Evolutionary conservation across 2,113 vertebrate species (phyloP).

Genomic region (Prinia subflava): DNA sequence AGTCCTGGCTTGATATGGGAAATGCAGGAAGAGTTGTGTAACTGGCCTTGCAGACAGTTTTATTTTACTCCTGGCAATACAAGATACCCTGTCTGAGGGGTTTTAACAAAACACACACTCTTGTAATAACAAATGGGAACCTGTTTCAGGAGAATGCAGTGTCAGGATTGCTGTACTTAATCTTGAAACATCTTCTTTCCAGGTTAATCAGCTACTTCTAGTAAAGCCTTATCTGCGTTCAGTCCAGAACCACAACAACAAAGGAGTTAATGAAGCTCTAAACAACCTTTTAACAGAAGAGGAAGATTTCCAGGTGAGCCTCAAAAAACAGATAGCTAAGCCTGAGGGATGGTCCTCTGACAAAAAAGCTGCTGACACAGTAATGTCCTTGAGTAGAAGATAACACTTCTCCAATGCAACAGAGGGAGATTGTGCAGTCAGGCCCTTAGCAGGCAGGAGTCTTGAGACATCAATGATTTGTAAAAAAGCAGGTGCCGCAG

Average conservation of each 20-base stretch:
- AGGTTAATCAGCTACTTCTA: constrained; percentile 85
- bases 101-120: not conserved
- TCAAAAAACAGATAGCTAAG: not conserved
- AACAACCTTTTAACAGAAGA: constrained; percentile 89
- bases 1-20: not conserved
- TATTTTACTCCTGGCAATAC: not conserved
- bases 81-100: not conserved
- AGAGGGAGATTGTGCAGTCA: not conserved
- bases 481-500: not conserved
- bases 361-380: not conserved
- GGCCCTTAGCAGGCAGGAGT: not conserved
- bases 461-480: not conserved
- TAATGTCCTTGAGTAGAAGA: not conserved
- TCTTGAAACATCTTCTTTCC: not conserved
- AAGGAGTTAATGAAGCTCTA: constrained; percentile 87
- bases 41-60: not conserved
- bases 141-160: not conserved
- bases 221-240: constrained; percentile 89
- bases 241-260: constrained; percentile 91
- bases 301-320: constrained; percentile 87
- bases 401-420: not conserved
- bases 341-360: not conserved
- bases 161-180: not conserved
- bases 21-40: not conserved
- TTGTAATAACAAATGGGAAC: not conserved